Evolutionary conservation across 92 coral and sea anemone species (phyloP), one percentile per base, ranked within the genome.

Genomic region (Siderastrea radians): DNA sequence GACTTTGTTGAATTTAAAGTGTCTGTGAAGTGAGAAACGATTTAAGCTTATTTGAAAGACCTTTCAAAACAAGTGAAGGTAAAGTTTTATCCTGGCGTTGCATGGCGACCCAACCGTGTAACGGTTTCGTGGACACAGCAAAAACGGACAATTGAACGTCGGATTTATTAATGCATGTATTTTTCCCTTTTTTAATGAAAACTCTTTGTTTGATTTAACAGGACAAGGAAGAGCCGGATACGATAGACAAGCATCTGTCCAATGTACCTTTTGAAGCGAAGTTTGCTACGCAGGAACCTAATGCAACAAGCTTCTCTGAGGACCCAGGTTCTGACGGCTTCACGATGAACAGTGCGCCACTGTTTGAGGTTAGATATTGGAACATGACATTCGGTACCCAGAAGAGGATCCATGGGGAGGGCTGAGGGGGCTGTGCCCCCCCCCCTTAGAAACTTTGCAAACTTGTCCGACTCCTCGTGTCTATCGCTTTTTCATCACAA

Each of bases 281-380:
- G 81, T 95, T 97, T 74, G 98, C 98, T 38, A 78, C 92, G 49
- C 94, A 95, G 5, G 98, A 94, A 71, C 89, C 93, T 9, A 86
- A 88, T n/a, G 94, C 99, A n/a, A 78, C 80, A 13, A 60, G 54
- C 62, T 89, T 97, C 51, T 89, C 87, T 2, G 81, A 78, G 60
- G 94, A 92, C 61, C 88, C 95, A 13, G 95, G 93, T 19, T 89
- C 96, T 2, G 99, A 97, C 48, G 99, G 99, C 5, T 97, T 97
- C 55, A 85, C 69, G 38, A 78, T 97, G 62, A 95, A 91, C 78
- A 93, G 99, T 74, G 95, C 98, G 4, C 99, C 99, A 15, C 87
- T 97, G 59, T 97, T 97, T 69, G 94, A 97, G 98, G 99, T 95
- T 12, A 60, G 77, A 10, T 55, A 19, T 7, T 11, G 11, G 64